Base-by-base conservation (phyloP, 2,888 invertebrate genomes). In the Cyaniris semiargus region DNA sequence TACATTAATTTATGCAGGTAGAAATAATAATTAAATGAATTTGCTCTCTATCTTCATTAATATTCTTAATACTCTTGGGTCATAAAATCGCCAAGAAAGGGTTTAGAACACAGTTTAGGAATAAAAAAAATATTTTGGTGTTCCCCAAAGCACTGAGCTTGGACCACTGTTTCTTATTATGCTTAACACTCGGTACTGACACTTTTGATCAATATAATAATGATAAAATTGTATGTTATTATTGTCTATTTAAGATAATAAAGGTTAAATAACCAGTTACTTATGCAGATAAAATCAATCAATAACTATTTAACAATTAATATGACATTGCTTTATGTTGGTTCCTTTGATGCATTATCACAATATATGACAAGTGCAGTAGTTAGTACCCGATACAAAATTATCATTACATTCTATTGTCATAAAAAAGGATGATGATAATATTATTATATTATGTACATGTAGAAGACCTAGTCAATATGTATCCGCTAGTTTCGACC, bases 241-340 rank as follows among this genome's bases (percentile, higher is more conserved):
- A 23, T 60, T 23, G 60, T 3, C 3, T 60, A 60, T 60, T 60
- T 60, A 23, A 60, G 60, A 60, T 60, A 60, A 1, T 4, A 23
- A 60, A 60, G 60, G 60, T 60, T 60, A 60, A 60, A 60, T 60
- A 13, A 66, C 66, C 66, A 27, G 27, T 66, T 66, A 66, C 15
- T 66, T 66, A 66, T 66, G 66, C 27, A 66, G 66, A 66, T 66
- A 66, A 66, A 66, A 66, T 66, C 66, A 66, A 66, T 66, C 27
- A 66, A 66, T 66, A 31, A 27, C 15, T 66, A 66, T 31, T 66
- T 5, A 66, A 31, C 66, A 31, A 66, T 66, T 66, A 23, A 27
- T 15, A 66, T 66, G 15, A 66, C 27, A 60, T 60, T 60, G 23
- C 60, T 60, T 10, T 10, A 60, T 60, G 60, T 60, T 60, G 13